phyloP scores from a whole-genome alignment of 2,888 invertebrate species.

The Tetanocera ferruginea region DNA sequence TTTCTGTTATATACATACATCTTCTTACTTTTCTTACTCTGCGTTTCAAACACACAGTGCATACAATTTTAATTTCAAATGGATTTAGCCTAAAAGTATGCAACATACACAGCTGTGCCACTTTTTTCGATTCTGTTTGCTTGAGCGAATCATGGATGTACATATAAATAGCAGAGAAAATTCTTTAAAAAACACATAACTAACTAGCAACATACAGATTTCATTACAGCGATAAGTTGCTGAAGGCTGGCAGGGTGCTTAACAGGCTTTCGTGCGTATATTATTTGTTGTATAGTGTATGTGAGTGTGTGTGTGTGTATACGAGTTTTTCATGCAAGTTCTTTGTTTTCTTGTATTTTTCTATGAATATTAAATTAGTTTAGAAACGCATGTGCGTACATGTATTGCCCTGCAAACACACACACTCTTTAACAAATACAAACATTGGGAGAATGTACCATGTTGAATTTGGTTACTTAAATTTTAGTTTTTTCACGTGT shows the following conservation, averaged over 20 bases:
- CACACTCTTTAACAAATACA: no score
- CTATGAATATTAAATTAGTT: slow-evolving; percentile 62
- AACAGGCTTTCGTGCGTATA: no score
- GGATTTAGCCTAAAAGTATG: slow-evolving; percentile 22
- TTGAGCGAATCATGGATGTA: not conserved
- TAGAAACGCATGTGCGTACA: slow-evolving; percentile 55
- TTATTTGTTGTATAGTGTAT: not conserved
- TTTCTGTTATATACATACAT: not conserved
- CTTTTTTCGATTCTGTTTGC: not conserved
- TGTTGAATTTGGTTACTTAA: no score
- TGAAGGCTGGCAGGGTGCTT: no score
- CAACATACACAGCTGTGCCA: slow-evolving; percentile 11
- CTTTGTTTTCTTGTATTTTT: slow-evolving; percentile 46
- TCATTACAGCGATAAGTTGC: not conserved
- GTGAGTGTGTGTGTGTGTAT: not conserved
- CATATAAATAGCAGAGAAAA: not conserved
- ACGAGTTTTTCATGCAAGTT: not conserved
- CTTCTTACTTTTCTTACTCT: not conserved
- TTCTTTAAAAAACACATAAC: not conserved
- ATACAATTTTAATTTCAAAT: slow-evolving; percentile 26
- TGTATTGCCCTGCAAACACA: no score
- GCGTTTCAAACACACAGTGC: not conserved
- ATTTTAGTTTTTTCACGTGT: no score
- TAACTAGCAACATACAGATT: not conserved
- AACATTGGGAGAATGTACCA: no score